phyloP scores from a whole-genome alignment of 2,888 invertebrate genomes.

The Bugulina stolonifera region DNA sequence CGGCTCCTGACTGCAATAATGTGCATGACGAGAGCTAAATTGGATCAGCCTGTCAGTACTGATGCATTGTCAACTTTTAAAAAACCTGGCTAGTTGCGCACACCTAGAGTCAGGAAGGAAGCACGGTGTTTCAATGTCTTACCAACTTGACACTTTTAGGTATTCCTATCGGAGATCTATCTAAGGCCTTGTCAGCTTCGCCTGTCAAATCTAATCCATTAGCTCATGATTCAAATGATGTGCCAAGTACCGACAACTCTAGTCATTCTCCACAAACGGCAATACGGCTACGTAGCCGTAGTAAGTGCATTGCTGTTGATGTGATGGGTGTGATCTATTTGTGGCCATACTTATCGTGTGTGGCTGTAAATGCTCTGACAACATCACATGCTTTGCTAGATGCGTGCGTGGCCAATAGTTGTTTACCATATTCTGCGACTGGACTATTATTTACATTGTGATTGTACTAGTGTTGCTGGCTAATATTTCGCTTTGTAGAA shows the following conservation, averaged over 20 bases:
- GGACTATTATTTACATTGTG: too few species aligned
- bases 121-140: constrained; percentile 55
- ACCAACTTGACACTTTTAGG: constrained; percentile 26
- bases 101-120: constrained; percentile 53
- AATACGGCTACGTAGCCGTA: background rate
- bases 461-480: background rate
- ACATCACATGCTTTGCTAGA: background rate
- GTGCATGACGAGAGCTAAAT: too few species aligned
- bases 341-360: background rate
- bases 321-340: background rate
- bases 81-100: too few species aligned
- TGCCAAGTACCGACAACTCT: background rate
- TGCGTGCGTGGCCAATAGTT: too few species aligned
- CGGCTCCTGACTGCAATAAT: too few species aligned
- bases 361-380: background rate
- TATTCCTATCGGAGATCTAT: too few species aligned
- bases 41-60: too few species aligned
- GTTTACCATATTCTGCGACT: too few species aligned
- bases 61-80: too few species aligned
- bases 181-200: background rate
- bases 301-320: constrained; percentile 12
- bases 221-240: background rate
- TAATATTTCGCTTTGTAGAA: background rate
- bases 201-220: background rate
- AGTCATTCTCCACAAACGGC: background rate